These are phyloP conservation scores for Condylostylus longicornis DNA, from an alignment of 1,140 invertebrate species.

Conservation along the genomic window DNA sequence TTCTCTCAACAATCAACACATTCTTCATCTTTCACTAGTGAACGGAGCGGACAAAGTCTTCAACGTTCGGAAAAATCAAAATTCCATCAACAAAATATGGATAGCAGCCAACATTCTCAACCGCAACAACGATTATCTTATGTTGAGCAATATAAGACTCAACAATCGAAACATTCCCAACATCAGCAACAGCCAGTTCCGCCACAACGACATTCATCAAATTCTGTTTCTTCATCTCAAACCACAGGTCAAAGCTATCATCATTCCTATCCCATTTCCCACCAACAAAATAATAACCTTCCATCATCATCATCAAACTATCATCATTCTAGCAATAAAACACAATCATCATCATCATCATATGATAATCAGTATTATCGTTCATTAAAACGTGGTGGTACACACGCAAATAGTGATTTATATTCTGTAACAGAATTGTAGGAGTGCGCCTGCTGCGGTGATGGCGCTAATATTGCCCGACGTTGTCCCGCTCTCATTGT, in stretches of 20 bases:
- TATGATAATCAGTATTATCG: constrained; percentile 25
- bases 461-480: constrained; percentile 31
- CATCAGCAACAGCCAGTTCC: constrained; percentile 10
- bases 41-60: constrained; percentile 10
- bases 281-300: background rate
- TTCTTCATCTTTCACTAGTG: constrained; percentile 5
- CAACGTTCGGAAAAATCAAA: background rate
- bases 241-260: too few species aligned
- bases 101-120: background rate
- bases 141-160: constrained; percentile 20
- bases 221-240: background rate
- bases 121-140: constrained; percentile 8
- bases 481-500: constrained; percentile 8
- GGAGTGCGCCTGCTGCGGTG: constrained; percentile 33
- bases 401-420: constrained; percentile 20
- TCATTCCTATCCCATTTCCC: background rate
- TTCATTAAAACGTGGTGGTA: constrained; percentile 23
- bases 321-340: constrained; percentile 16
- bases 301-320: background rate
- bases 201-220: constrained; percentile 5
- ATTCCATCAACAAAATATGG: background rate
- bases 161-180: constrained; percentile 1
- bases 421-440: constrained; percentile 31
- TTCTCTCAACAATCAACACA: constrained; percentile 10
- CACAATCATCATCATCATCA: constrained; percentile 10